These are phyloP conservation scores for Therioaphis trifolii DNA, from an alignment of 2,888 invertebrate species.

Conservation along the genomic window DNA sequence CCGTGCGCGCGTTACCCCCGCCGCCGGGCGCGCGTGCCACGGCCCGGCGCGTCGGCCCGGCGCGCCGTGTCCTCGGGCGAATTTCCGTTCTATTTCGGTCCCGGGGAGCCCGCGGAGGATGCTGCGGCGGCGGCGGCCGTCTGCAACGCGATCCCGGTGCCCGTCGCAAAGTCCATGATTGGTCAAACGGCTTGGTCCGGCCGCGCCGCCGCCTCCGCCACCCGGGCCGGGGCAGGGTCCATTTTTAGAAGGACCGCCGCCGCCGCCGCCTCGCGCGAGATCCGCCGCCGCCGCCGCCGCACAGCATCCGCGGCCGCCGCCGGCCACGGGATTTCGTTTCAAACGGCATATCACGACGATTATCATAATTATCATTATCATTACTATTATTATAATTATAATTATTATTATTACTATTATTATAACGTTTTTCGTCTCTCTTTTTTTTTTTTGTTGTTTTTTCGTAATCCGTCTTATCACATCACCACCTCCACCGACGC, in stretches of 20 bases:
- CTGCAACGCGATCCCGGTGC: slow-evolving; percentile 62
- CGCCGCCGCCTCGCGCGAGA: slow-evolving; percentile 25
- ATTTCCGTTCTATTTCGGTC: slow-evolving; percentile 59
- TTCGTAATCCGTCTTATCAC: background rate
- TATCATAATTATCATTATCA: background rate
- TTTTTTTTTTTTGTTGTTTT: background rate
- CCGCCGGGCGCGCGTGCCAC: background rate
- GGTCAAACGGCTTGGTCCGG: slow-evolving; percentile 48
- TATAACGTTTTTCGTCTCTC: background rate
- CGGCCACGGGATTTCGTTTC: slow-evolving; percentile 40
- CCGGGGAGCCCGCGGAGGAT: slow-evolving; percentile 14
- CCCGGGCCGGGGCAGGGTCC: slow-evolving; percentile 37
- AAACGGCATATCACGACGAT: background rate
- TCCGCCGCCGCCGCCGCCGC: background rate
- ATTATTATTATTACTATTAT: background rate
- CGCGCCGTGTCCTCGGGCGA: slow-evolving; percentile 26
- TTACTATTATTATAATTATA: background rate
- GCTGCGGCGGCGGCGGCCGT: slow-evolving; percentile 41
- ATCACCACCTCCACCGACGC: background rate
- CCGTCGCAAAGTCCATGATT: slow-evolving; percentile 60
- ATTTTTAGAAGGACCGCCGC: slow-evolving; percentile 59
- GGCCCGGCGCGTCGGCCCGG: background rate
- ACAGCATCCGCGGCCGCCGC: too few species aligned
- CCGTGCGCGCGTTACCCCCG: background rate
- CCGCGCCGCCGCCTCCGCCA: background rate